A percentile compares a stretch with the other conserved stretches of the same genome.
Evolutionary conservation across 2,113 vertebrate genomes (phyloP).

Genomic region (Scalopus aquaticus): DNA sequence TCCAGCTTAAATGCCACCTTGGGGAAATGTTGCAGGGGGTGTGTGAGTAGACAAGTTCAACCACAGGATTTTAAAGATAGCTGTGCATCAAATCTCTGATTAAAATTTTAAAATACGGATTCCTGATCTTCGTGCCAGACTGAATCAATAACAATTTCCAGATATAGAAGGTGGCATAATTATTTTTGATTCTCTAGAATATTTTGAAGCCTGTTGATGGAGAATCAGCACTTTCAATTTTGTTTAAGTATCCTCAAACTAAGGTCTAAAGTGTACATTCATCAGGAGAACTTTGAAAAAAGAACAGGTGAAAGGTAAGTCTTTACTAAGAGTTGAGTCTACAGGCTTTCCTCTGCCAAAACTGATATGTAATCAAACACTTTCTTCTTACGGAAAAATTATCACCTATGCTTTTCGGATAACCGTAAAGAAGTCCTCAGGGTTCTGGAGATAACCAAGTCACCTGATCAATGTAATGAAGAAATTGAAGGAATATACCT

Average conservation of each 20-base stretch:
- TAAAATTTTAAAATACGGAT: slow-evolving; percentile 12
- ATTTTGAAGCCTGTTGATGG: not conserved
- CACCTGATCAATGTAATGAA: slow-evolving; percentile 17
- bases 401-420: not conserved
- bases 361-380: not conserved
- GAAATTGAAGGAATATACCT: too few species aligned
- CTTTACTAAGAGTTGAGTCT: not conserved
- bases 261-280: not conserved
- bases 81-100: not conserved
- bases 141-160: slow-evolving; percentile 19
- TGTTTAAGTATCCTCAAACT: not conserved
- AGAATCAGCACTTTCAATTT: not conserved
- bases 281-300: not conserved
- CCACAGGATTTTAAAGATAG: not conserved
- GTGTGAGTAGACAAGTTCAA: not conserved
- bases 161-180: not conserved
- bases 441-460: not conserved
- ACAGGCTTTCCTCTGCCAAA: not conserved
- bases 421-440: not conserved
- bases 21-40: not conserved
- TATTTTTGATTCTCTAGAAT: not conserved
- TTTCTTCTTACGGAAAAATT: not conserved
- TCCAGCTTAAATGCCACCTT: not conserved
- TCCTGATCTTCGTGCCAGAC: not conserved
- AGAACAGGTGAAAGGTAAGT: not conserved